phyloP scores from a whole-genome alignment of 2,888 invertebrate species.

The Meandrusa payeni region DNA sequence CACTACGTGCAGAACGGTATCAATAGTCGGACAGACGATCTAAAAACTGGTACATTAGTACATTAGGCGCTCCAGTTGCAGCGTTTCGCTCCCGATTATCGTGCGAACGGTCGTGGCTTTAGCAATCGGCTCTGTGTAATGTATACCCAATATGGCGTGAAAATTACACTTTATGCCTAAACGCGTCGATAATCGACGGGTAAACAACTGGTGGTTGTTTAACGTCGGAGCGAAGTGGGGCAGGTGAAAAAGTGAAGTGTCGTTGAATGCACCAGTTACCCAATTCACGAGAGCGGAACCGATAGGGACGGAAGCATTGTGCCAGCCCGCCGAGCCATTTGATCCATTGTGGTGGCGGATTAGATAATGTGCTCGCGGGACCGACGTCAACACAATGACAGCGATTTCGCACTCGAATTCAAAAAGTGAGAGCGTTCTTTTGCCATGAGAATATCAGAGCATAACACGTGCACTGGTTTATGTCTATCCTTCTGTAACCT shows the following conservation, averaged over 20 bases:
- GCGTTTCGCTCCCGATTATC: constrained; percentile 69
- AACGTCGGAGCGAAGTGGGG: constrained; percentile 49
- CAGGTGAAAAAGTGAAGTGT: constrained; percentile 75
- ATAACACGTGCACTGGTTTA: constrained; percentile 22
- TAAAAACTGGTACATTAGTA: constrained; percentile 60
- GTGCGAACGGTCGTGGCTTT: constrained; percentile 64
- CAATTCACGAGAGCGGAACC: constrained; percentile 78
- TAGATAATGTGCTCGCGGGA: constrained; percentile 70
- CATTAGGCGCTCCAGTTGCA: constrained; percentile 72
- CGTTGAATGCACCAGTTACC: constrained; percentile 75
- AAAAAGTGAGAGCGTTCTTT: constrained; percentile 59
- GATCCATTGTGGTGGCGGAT: constrained; percentile 63
- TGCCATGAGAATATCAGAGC: constrained; percentile 29
- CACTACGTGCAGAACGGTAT: background rate
- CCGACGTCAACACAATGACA: constrained; percentile 62
- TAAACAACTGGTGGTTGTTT: constrained; percentile 51
- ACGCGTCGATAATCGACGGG: constrained; percentile 59
- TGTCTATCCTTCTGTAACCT: too few relatives aligned
- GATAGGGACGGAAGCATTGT: constrained; percentile 67
- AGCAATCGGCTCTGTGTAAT: constrained; percentile 56
- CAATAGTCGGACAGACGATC: constrained; percentile 31
- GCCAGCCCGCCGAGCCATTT: constrained; percentile 47
- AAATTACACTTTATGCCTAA: constrained; percentile 59
- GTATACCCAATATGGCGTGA: constrained; percentile 51
- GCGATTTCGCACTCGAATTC: constrained; percentile 52